These are phyloP conservation scores for Chiroxiphia lanceolata DNA, from an alignment of 2,797 vertebrate genomes.

Conservation along the genomic window DNA sequence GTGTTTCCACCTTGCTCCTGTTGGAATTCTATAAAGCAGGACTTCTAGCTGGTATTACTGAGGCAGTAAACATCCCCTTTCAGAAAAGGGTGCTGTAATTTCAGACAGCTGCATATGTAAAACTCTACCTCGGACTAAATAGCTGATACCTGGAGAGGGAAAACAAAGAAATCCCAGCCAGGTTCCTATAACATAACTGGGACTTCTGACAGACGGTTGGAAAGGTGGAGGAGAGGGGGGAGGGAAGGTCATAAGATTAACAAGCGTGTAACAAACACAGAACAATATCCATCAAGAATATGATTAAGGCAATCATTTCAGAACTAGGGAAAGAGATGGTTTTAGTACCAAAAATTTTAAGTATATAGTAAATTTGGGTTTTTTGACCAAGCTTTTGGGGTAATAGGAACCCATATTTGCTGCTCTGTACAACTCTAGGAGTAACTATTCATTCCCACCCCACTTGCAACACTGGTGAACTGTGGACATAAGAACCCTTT, in stretches of 20 bases:
- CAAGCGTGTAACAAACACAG: neutral
- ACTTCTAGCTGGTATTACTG: neutral
- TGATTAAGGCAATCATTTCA: neutral
- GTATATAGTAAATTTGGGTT: neutral
- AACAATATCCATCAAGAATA: neutral
- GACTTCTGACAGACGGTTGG: neutral
- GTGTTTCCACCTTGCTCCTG: neutral
- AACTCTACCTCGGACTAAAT: neutral
- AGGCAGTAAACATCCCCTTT: neutral
- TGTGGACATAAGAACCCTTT: neutral
- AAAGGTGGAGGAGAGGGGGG: neutral
- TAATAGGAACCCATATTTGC: neutral
- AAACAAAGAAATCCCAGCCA: neutral
- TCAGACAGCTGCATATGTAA: conserved; percentile 1
- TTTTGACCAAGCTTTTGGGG: neutral
- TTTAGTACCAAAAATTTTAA: neutral
- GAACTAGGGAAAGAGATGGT: neutral
- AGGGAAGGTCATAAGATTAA: neutral
- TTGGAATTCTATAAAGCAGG: neutral
- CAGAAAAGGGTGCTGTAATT: neutral
- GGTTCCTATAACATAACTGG: neutral
- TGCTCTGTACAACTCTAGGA: neutral
- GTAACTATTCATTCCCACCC: neutral
- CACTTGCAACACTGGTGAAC: neutral
- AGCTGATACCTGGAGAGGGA: neutral